Conservation (phyloP, 2,797 vertebrate species). For the Cacajao melanocephalus region DNA sequence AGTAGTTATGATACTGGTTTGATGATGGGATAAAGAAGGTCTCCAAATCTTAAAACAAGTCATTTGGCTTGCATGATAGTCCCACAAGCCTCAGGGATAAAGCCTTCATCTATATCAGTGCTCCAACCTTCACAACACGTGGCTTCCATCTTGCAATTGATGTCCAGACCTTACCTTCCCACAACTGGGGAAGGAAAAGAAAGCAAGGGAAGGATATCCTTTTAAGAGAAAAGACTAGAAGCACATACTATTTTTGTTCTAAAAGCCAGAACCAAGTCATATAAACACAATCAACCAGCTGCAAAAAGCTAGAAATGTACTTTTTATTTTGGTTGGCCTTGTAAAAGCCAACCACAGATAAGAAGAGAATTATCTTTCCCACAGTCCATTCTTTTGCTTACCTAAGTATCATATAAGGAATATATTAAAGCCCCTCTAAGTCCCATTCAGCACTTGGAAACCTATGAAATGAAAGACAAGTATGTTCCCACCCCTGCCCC, state of each 20-base stretch:
- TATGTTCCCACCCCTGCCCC: not conserved
- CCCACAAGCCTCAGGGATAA: not conserved
- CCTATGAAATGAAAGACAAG: not conserved
- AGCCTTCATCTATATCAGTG: not conserved
- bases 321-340: not conserved
- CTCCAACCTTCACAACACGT: not conserved
- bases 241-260: not conserved
- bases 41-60: not conserved
- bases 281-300: not conserved
- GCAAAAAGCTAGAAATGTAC: not conserved
- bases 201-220: not conserved
- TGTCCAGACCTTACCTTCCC: not conserved
- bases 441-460: not conserved
- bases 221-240: not conserved
- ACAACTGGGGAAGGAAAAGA: not conserved
- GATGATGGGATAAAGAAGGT: not conserved
- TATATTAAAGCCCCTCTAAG: not conserved
- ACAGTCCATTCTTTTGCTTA: not conserved
- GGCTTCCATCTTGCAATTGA: not conserved
- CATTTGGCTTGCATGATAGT: not conserved
- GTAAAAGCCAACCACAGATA: not conserved
- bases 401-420: not conserved
- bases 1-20: not conserved
- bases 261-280: constrained; percentile 13
- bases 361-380: not conserved